phyloP scores from a whole-genome alignment of 2,113 vertebrate genomes.

The Chamaetylas fuelleborni region DNA sequence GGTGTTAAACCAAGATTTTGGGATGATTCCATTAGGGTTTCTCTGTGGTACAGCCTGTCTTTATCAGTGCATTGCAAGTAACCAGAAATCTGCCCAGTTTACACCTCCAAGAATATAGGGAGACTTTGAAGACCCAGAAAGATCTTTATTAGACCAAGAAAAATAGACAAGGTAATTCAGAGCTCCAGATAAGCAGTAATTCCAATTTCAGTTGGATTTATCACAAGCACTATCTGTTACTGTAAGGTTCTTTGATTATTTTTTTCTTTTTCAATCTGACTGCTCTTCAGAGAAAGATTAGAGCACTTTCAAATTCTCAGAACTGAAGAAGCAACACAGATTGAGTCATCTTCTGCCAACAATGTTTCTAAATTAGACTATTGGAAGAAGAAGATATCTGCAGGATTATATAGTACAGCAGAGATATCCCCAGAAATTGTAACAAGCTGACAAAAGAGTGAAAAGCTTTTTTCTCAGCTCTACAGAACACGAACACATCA shows the following conservation, averaged over 20 bases:
- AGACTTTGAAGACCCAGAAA: neutral
- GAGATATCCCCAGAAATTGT: slow-evolving; percentile 50
- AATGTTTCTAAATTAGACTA: slow-evolving; percentile 62
- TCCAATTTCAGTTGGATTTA: slow-evolving; percentile 8
- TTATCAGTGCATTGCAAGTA: neutral
- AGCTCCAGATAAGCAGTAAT: neutral
- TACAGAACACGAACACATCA: slow-evolving; percentile 34
- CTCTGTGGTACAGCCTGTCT: neutral
- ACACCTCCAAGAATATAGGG: neutral
- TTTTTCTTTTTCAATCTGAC: neutral
- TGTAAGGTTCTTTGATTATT: neutral
- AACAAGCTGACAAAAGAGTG: slow-evolving; percentile 53
- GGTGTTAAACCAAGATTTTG: neutral
- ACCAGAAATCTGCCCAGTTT: neutral
- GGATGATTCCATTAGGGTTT: neutral
- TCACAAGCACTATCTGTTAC: neutral
- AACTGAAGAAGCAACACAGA: slow-evolving; percentile 40
- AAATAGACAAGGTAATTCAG: neutral
- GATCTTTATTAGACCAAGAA: neutral
- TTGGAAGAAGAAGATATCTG: slow-evolving; percentile 43
- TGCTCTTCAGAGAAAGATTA: slow-evolving; percentile 38
- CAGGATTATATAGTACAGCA: slow-evolving; percentile 47
- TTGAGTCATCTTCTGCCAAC: slow-evolving; percentile 63
- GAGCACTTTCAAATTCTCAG: slow-evolving; percentile 33
- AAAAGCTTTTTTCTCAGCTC: slow-evolving; percentile 42